These are phyloP conservation scores for Tenthredo distinguenda DNA, from an alignment of 2,888 invertebrate genomes.

Conservation along the genomic window DNA sequence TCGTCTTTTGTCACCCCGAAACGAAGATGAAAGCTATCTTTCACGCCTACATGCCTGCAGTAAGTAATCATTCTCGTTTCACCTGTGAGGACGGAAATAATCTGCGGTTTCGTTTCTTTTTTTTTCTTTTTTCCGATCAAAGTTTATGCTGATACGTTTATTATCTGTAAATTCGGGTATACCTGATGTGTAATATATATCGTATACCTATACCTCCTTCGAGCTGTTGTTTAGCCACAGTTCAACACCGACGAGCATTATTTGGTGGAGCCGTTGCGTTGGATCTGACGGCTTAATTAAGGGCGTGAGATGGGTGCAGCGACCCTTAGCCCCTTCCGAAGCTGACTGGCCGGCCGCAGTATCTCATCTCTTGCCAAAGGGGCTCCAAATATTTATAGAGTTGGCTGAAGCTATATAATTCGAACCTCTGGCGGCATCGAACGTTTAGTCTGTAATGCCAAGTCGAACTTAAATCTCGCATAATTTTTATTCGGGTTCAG, in stretches of 20 bases:
- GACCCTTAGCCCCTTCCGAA: slow-evolving; percentile 42
- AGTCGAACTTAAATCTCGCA: background rate
- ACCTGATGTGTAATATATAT: background rate
- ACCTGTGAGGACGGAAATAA: background rate
- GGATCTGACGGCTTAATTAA: slow-evolving; percentile 53
- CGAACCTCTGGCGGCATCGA: background rate
- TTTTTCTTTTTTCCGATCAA: background rate
- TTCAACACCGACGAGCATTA: slow-evolving; percentile 25
- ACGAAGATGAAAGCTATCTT: background rate
- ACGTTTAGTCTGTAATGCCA: slow-evolving; percentile 11
- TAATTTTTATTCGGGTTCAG: slow-evolving; percentile 6
- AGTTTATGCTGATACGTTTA: slow-evolving; percentile 3
- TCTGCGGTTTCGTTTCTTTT: background rate
- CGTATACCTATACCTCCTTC: background rate
- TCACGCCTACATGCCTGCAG: background rate
- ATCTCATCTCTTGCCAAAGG: slow-evolving; percentile 41
- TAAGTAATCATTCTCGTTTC: slow-evolving; percentile 11
- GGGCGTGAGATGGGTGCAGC: slow-evolving; percentile 51
- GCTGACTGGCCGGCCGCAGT: slow-evolving; percentile 35
- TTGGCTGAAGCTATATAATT: slow-evolving; percentile 43
- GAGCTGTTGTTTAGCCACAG: slow-evolving; percentile 23
- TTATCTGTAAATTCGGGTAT: background rate
- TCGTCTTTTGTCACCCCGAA: slow-evolving; percentile 7
- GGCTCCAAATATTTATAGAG: slow-evolving; percentile 50
- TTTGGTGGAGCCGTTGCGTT: slow-evolving; percentile 38